Evolutionary conservation across 2,113 vertebrate genomes (phyloP), one percentile per base, ranked within the genome.

Genomic region (Delphinus delphis): DNA sequence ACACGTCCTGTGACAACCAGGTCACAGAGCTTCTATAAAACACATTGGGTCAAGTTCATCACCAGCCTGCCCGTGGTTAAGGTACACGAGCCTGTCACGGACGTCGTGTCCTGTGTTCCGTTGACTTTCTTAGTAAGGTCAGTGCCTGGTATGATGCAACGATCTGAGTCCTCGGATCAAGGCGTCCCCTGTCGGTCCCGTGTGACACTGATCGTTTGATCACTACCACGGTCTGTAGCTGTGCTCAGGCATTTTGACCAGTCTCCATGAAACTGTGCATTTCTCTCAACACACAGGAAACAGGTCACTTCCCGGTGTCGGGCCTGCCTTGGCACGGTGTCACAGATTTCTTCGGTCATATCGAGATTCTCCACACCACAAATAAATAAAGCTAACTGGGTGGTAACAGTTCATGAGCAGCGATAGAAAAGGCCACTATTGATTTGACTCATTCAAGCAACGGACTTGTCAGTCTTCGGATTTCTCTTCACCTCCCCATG

Each of bases 361-460:
- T 31, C 21, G 0, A 74, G 81, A 47, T 23, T 21, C 71, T 88
- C 85, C 58, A 68, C n/a, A 21, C 79, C 85, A 84, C 93, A 62
- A 97, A 98, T 96, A 97, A 97, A 96, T 96, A 97, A 96, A 97
- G 93, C 95, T 88, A 88, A 62, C 88, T 3, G 28, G 92, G 87
- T 36, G 70, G 73, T 31, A 31, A 44, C 5, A 70, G 94, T 94
- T 90, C 82, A 74, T 33, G 90, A 68, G 81, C 93, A 92, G 96
- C 38, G 33, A 76, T 0, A 82, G 82, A 47, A 89, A 95, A 95
- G 96, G 97, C 95, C 97, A 93, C 63, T 12, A 33, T 6, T 3
- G 76, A 89, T 17, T 18, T 0, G 79, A 60, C 33, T 68, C 50
- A 31, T 65, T 38, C 71, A 33, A 92, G 95, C 67, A 17, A 55